Percentiles rank a stretch among this genome's conserved stretches.
These are phyloP conservation scores for Temnothorax rugatulus DNA, from an alignment of 2,888 invertebrate species.

Conservation along the genomic window DNA sequence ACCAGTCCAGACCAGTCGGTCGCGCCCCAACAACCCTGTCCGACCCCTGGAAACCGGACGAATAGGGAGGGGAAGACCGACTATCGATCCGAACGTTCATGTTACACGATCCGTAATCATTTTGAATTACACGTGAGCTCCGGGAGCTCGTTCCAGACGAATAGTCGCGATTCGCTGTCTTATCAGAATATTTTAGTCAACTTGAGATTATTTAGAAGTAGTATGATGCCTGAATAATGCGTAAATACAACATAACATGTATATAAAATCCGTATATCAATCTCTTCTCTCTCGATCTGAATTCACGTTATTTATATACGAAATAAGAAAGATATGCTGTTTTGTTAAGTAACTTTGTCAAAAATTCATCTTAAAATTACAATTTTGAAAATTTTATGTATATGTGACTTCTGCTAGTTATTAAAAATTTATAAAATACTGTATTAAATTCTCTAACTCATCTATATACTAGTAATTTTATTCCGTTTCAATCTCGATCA, in stretches of 20 bases:
- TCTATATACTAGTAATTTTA: background rate
- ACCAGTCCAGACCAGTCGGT: slow-evolving; percentile 78
- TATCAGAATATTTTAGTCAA: slow-evolving; percentile 8
- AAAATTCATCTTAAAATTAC: background rate
- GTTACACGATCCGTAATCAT: slow-evolving; percentile 80
- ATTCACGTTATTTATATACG: background rate
- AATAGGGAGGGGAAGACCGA: slow-evolving; percentile 72
- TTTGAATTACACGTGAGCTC: slow-evolving; percentile 55
- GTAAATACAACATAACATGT: background rate
- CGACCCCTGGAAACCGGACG: slow-evolving; percentile 74
- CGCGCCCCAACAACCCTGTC: slow-evolving; percentile 77
- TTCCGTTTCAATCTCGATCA: background rate
- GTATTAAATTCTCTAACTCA: background rate
- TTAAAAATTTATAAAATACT: background rate
- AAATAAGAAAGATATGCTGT: background rate
- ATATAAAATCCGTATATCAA: background rate
- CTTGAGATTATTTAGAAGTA: background rate
- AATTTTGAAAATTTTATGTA: background rate
- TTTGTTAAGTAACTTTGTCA: background rate
- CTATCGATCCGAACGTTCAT: slow-evolving; percentile 82
- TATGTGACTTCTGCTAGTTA: background rate
- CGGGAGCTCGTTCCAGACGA: slow-evolving; percentile 60
- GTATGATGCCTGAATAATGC: background rate
- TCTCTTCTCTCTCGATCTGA: background rate
- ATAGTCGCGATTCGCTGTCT: slow-evolving; percentile 2